Evolutionary conservation across 2,888 invertebrate genomes (phyloP).

Genomic region (Lymantria monacha): DNA sequence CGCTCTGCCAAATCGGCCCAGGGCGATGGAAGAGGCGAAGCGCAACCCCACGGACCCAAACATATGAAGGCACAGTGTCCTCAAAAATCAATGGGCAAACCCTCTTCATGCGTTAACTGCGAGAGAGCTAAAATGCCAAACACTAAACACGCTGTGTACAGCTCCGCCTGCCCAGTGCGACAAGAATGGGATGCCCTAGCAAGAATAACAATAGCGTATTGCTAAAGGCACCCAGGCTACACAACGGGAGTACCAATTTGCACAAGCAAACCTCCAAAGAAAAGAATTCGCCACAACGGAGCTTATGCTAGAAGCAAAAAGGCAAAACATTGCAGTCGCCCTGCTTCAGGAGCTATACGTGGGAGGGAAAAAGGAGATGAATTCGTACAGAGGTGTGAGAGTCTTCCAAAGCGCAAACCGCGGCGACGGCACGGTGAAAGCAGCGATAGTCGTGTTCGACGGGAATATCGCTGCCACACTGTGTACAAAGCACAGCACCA

Average conservation of each 20-base stretch:
- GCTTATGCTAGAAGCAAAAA: background rate
- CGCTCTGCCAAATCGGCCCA: no score
- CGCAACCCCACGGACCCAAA: no score
- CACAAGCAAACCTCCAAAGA: background rate
- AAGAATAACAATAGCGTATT: background rate
- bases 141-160: background rate
- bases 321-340: background rate
- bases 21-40: no score
- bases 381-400: background rate
- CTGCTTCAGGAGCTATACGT: background rate
- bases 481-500: no score
- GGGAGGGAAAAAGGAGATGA: background rate
- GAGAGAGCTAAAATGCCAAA: background rate
- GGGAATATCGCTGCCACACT: no score
- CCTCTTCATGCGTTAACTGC: background rate
- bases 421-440: no score
- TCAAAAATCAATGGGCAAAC: background rate
- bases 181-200: background rate
- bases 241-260: background rate
- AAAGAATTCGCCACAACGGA: background rate
- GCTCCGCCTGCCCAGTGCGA: background rate
- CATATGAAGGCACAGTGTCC: no score
- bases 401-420: no score
- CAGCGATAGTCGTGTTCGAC: no score
- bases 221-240: background rate